A percentile compares a stretch with the other conserved stretches of the same genome.
These are phyloP conservation scores for Sander lucioperca DNA, from an alignment of 2,113 vertebrate genomes.

Conservation along the genomic window DNA sequence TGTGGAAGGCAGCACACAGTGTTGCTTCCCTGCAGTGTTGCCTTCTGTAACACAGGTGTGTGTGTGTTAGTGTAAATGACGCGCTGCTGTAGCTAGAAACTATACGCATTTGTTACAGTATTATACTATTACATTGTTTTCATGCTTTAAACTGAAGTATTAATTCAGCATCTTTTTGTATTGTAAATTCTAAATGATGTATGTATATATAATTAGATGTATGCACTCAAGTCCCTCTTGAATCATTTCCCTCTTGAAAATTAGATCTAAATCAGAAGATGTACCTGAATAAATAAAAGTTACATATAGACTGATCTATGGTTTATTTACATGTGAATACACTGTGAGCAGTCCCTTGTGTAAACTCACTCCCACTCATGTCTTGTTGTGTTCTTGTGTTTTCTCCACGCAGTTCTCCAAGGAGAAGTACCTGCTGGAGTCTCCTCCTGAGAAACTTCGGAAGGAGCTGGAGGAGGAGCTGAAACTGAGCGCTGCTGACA, in stretches of 20 bases:
- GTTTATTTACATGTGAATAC: conserved; percentile 5
- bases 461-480: conserved; percentile 98
- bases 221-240: not conserved
- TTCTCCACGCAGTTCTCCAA: conserved; percentile 92
- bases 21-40: conserved; percentile 56
- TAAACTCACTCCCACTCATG: conserved; percentile 7
- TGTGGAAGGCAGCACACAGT: conserved; percentile 25
- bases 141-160: not conserved
- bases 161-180: not conserved
- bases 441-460: conserved; percentile 95
- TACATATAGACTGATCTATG: not conserved
- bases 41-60: conserved; percentile 67
- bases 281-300: conserved; percentile 23
- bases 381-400: conserved; percentile 39
- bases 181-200: not conserved
- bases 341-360: not conserved
- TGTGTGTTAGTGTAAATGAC: conserved; percentile 4
- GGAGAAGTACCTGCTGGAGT: conserved; percentile 98
- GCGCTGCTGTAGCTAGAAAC: not conserved
- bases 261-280: conserved; percentile 9
- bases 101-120: not conserved
- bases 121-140: not conserved
- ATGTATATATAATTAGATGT: not conserved
- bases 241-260: conserved; percentile 3
- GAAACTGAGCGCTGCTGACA: conserved; percentile 93